These are phyloP conservation scores for Clusia tigrina DNA, from an alignment of 2,888 invertebrate genomes.

Conservation along the genomic window DNA sequence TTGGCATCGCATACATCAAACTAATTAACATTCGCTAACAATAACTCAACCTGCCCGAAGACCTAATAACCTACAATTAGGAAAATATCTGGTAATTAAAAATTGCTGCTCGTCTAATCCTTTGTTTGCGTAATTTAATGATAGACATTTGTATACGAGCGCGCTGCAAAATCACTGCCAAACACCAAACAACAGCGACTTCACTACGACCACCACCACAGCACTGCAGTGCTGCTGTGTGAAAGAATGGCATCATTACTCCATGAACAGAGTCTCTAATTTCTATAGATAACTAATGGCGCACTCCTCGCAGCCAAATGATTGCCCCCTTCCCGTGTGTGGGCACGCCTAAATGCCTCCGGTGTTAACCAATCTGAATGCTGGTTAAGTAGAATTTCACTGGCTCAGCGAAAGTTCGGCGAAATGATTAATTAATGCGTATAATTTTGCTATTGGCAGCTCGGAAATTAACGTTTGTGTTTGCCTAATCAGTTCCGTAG, in stretches of 20 bases:
- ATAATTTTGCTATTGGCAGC: neutral
- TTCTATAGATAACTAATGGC: neutral
- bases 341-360: no score
- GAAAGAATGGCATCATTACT: neutral
- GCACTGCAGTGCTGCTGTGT: neutral
- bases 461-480: neutral
- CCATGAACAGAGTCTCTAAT: neutral
- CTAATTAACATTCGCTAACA: no score
- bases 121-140: no score
- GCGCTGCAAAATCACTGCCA: neutral
- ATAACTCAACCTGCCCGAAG: no score
- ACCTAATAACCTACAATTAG: no score
- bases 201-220: neutral
- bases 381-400: no score
- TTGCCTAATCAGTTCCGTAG: no score
- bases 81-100: no score
- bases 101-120: no score
- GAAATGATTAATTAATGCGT: neutral
- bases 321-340: neutral
- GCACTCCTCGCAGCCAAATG: neutral
- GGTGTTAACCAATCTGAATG: no score
- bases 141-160: neutral
- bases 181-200: neutral
- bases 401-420: neutral
- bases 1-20: no score